Evolutionary conservation across 2,797 vertebrate species (phyloP).

Genomic region (Micrastur ruficollis): DNA sequence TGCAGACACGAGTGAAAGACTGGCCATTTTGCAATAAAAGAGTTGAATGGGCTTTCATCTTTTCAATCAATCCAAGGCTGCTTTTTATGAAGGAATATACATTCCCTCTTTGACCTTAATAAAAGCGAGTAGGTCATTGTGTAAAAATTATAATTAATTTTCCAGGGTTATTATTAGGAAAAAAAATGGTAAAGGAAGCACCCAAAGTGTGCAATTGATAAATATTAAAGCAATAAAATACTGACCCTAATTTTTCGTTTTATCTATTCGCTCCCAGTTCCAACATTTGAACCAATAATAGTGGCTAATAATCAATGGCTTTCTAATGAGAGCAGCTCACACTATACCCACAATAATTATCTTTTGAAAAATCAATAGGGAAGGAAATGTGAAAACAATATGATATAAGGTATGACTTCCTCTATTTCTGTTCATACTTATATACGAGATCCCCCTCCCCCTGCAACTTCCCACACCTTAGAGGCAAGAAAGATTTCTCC

Average conservation of each 20-base stretch:
- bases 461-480: neutral
- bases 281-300: constrained; percentile 52
- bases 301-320: constrained; percentile 58
- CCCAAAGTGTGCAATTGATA: constrained; percentile 5
- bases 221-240: constrained; percentile 46
- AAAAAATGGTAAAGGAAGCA: neutral
- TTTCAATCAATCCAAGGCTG: constrained; percentile 48
- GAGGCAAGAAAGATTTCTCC: neutral
- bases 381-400: constrained; percentile 55
- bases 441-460: neutral
- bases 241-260: constrained; percentile 26
- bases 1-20: neutral
- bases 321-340: constrained; percentile 69
- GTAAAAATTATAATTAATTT: constrained; percentile 44
- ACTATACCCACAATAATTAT: constrained; percentile 62
- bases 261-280: neutral
- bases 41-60: constrained; percentile 47
- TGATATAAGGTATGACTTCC: constrained; percentile 33
- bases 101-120: constrained; percentile 70
- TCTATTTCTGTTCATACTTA: neutral
- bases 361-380: constrained; percentile 64
- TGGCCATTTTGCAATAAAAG: constrained; percentile 31
- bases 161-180: neutral
- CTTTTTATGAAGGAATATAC: constrained; percentile 64
- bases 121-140: constrained; percentile 30